phyloP scores from a whole-genome alignment of 2,113 vertebrate species.

The Chaenogobius annularis region DNA sequence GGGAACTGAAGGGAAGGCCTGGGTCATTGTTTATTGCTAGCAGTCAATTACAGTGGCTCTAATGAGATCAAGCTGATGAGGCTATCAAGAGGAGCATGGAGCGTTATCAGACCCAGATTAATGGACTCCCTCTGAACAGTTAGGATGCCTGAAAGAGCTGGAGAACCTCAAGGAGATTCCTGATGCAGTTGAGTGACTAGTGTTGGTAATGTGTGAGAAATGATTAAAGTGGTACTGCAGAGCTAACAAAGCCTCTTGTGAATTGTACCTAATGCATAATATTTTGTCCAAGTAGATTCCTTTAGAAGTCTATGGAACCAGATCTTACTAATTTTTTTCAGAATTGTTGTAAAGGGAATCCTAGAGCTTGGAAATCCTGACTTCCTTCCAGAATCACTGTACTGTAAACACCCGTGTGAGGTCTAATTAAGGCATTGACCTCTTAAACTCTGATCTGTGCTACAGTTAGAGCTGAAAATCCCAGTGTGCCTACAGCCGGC shows the following conservation, averaged over 20 bases:
- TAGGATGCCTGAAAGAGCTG: conserved; percentile 26
- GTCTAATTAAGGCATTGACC: conserved; percentile 46
- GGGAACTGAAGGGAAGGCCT: conserved; percentile 38
- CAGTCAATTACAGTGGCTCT: conserved; percentile 57
- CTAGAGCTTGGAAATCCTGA: conserved; percentile 24
- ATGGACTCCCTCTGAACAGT: conserved; percentile 45
- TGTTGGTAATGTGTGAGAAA: no score
- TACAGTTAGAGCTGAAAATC: conserved; percentile 46
- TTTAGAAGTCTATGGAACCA: no score
- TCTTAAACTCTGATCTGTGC: conserved; percentile 34
- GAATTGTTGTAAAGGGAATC: background rate
- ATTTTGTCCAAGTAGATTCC: no score
- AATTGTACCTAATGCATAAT: no score
- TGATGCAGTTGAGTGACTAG: background rate
- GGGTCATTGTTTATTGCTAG: conserved; percentile 63
- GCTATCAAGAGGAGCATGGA: conserved; percentile 53
- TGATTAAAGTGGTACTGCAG: no score
- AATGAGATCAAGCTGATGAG: conserved; percentile 67
- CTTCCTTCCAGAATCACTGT: background rate
- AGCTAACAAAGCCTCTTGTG: no score
- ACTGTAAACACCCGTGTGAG: conserved; percentile 40
- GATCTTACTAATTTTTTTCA: no score
- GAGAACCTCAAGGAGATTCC: background rate
- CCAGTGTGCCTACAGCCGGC: conserved; percentile 44
- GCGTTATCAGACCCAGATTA: conserved; percentile 55